Evolutionary conservation across 1,140 invertebrate genomes (phyloP), one percentile per base, ranked within the genome.

Genomic region (Diabrotica virgifera): DNA sequence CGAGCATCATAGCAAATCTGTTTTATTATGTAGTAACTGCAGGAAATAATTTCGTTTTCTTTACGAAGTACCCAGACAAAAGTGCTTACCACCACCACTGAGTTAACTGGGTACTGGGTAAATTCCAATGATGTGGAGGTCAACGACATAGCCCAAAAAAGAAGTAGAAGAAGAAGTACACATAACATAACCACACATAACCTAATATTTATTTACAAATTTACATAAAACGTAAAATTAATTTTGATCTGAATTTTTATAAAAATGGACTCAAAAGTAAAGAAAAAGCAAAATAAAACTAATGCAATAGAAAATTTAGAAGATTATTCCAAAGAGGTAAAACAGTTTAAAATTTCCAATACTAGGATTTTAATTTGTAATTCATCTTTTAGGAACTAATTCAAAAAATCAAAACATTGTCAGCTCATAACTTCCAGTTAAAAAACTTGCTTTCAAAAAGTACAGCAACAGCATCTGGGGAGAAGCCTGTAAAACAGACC

Each of bases 361-460:
- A 37, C 6, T 61, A 36, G 40, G 53, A 52, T n/a, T 36, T 14
- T n/a, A 35, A 55, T 52, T 64, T n/a, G n/a, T n/a, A n/a, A 10
- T 62, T 14, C 36, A 46, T 54, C 51, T 74, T 76, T 55, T 54
- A 87, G 82, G 83, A 87, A 68, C 73, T 90, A 40, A 82, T 89
- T 51, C 81, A 85, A 51, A 86, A 77, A 80, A 82, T 89, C 68
- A 74, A 86, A 35, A 80, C 85, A 65, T 69, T 89, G 50, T 80
- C 88, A 77, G 84, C 86, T 7, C 85, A 87, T 70, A 89, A 86
- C 73, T 67, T 78, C 38, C 87, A 89, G 72, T 72, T 89, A 5
- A 87, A 83, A 78, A 85, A 85, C 72, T 82, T 87, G 35, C 81
- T 88, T 74, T 70, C 57, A 40, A 80, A 72, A 70, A 36, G 53